Base-by-base conservation (phyloP, 2,797 vertebrate genomes). In the Staurois parvus region DNA sequence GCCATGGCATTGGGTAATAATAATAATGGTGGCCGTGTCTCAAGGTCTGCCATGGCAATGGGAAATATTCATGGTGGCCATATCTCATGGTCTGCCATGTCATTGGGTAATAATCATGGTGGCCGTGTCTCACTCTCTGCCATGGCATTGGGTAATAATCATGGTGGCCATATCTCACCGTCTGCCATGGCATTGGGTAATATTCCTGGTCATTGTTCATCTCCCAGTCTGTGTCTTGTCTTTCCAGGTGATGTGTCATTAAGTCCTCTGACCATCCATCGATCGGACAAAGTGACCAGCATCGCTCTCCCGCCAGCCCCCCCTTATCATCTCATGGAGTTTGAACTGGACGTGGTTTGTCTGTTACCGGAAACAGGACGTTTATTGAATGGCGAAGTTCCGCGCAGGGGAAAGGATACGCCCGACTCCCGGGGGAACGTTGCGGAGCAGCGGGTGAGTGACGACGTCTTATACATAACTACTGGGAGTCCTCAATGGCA, bases 281-380 rank as follows among this genome's bases (percentile, higher is more conserved):
- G 96, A 0, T 99, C 98, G 1, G 97, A 97, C 88, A 98, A 97
- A 91, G 97, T 99, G 89, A 99, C 96, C 24, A 99, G 98, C 90
- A 97, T 99, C 90, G 92, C 92, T 75, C 93, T 99, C 85, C 98
- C 98, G 0, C 88, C 94, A 79, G 94, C 95, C 2, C 97, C 96
- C 64, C 96, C 98, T 0, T 99, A 99, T 89, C 98, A 99, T 42
- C 91, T 95, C 17, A 94, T 99, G 40, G 96, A 97, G 88, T 99
- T 99, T 92, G 95, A 97, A 64, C 92, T 99, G 82, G 96, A 97
- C 88, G 97, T 99, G 56, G 92, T 98, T 88, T 99, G 97, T 83
- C 94, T 97, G 88, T 97, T 97, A 3, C 91, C 93, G 0, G 88
- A 94, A 45, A 94, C 93, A 2, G 95, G 95, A 89, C 91, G 91